Percentiles rank a stretch among this genome's conserved stretches.
Evolutionary conservation across 2,797 vertebrate genomes (phyloP).

Genomic region (Molossus alvarezi): DNA sequence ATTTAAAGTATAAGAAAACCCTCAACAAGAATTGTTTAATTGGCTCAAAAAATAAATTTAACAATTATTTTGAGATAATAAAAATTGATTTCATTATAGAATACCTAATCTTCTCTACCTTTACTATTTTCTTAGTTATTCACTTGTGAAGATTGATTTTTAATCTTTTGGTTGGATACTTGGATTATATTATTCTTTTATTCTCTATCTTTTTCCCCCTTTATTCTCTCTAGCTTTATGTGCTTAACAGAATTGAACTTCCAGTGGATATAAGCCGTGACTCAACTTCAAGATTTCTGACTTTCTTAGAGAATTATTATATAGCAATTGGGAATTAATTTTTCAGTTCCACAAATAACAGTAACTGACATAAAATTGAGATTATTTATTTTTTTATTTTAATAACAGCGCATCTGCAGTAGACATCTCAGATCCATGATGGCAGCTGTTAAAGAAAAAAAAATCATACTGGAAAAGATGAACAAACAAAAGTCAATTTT

Average conservation of each 20-base stretch:
- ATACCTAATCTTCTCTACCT: rapidly evolving
- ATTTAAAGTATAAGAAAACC: neutral
- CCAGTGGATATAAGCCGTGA: neutral
- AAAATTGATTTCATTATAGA: neutral
- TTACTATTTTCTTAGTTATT: neutral
- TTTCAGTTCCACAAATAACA: neutral
- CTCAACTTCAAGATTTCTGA: neutral
- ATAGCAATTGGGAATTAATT: neutral
- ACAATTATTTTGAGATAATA: neutral
- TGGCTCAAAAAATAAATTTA: conserved; percentile 62
- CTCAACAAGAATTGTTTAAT: neutral
- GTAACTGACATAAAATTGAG: neutral
- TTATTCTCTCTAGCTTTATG: neutral
- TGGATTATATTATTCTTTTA: neutral
- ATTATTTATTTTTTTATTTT: neutral
- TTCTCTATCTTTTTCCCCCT: neutral
- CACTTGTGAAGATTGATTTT: neutral
- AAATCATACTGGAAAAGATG: neutral
- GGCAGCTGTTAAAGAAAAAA: neutral
- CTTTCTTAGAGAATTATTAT: neutral
- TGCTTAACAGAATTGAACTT: neutral
- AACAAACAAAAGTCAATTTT: neutral
- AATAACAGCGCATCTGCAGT: neutral
- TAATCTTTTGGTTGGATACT: neutral
- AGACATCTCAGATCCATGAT: neutral